Percentiles rank a stretch among this genome's conserved stretches.
Evolutionary conservation across 2,113 vertebrate species (phyloP).

Genomic region (Meleagris gallopavo): DNA sequence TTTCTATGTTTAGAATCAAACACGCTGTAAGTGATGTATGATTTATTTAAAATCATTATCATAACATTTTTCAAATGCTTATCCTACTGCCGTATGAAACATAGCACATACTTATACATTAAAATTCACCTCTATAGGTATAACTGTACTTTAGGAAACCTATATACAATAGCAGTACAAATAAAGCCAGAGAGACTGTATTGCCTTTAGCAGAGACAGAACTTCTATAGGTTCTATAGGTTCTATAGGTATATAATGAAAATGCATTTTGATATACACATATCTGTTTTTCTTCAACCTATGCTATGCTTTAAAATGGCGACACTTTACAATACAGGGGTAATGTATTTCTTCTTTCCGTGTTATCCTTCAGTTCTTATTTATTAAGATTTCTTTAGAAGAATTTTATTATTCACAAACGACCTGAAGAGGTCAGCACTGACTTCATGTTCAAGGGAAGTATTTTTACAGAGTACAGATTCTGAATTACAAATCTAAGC

Average conservation of each 20-base stretch:
- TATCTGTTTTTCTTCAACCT: neutral
- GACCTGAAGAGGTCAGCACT: slow-evolving; percentile 76
- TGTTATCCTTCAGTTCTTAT: slow-evolving; percentile 9
- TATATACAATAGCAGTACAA: neutral
- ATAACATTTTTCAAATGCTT: neutral
- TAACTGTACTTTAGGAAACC: neutral
- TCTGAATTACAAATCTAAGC: slow-evolving; percentile 62
- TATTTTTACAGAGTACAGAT: slow-evolving; percentile 66
- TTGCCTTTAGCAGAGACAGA: neutral
- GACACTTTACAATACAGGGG: neutral
- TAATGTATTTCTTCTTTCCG: neutral
- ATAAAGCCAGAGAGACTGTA: slow-evolving; percentile 36
- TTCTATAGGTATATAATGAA: slow-evolving; percentile 15
- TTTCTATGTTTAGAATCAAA: slow-evolving; percentile 22
- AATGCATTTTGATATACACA: neutral
- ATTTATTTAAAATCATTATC: slow-evolving; percentile 22
- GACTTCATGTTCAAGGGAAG: slow-evolving; percentile 67
- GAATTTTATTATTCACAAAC: slow-evolving; percentile 68
- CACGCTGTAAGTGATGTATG: neutral
- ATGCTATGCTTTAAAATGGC: slow-evolving; percentile 13
- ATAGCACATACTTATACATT: neutral
- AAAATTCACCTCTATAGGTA: neutral
- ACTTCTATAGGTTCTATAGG: too few relatives aligned
- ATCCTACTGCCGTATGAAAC: slow-evolving; percentile 16
- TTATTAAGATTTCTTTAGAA: slow-evolving; percentile 35